Percentiles rank a stretch among this genome's conserved stretches.
Conservation (phyloP, 1,140 invertebrate species). For the Bradysia coprophila region DNA sequence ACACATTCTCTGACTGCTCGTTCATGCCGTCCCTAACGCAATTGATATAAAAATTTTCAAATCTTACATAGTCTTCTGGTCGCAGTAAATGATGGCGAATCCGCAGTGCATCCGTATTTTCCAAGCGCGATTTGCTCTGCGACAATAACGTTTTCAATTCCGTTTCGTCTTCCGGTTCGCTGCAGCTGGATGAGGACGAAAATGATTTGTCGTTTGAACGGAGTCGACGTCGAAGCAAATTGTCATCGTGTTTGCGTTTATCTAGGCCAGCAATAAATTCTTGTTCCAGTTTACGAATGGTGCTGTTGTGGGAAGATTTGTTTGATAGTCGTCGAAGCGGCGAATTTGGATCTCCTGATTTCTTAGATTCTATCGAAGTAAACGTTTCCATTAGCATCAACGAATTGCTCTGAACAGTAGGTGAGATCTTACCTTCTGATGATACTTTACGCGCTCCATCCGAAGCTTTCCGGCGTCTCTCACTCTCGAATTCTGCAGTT, state of each 20-base stretch:
- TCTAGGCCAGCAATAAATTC: conserved; percentile 13
- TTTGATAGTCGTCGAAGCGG: neutral
- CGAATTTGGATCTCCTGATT: neutral
- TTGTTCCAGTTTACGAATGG: conserved; percentile 19
- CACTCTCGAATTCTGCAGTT: conserved; percentile 19
- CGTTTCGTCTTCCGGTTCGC: conserved; percentile 19
- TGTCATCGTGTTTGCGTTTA: neutral
- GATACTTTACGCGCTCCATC: neutral
- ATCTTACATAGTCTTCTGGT: conserved; percentile 23
- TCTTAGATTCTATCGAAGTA: neutral
- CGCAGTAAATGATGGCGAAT: conserved; percentile 20
- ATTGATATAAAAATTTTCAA: neutral
- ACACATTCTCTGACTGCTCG: too few species aligned
- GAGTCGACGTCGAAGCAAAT: neutral
- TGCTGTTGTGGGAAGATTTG: neutral
- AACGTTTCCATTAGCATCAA: too few species aligned
- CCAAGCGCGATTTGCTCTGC: conserved; percentile 16
- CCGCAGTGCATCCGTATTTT: conserved; percentile 19
- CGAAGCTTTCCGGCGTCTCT: conserved; percentile 10
- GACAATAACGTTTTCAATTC: conserved; percentile 14
- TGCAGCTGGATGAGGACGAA: conserved; percentile 15
- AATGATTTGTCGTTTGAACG: conserved; percentile 16
- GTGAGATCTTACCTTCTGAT: neutral
- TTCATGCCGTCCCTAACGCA: too few species aligned
- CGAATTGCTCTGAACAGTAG: too few species aligned